Percentiles rank a stretch among this genome's conserved stretches.
Evolutionary conservation across 2,113 vertebrate species (phyloP).

Genomic region (Bujurquina vittata): DNA sequence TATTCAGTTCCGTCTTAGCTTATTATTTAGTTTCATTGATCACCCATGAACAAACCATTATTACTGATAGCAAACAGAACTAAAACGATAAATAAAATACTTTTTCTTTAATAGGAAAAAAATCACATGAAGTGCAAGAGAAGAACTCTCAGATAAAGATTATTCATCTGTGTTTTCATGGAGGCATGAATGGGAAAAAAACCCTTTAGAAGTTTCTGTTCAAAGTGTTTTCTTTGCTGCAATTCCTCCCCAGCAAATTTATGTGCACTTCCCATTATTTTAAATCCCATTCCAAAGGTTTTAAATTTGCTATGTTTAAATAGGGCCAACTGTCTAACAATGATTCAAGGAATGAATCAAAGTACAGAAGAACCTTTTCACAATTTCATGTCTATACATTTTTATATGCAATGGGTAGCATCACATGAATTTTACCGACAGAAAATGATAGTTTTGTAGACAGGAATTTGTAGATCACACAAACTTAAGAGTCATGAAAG

Average conservation of each 20-base stretch:
- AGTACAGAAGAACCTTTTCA: neutral
- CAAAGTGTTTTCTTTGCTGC: neutral
- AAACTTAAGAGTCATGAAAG: neutral
- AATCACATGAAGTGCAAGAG: neutral
- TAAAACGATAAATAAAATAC: neutral
- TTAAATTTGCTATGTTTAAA: neutral
- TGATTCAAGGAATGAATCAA: neutral
- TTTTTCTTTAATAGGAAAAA: neutral
- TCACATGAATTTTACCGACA: neutral
- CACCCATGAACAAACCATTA: neutral
- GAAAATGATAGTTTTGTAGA: neutral
- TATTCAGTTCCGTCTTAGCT: neutral
- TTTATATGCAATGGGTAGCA: neutral
- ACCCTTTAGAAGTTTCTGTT: neutral
- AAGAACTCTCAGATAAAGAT: neutral
- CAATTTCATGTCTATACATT: neutral
- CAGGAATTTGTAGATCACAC: neutral
- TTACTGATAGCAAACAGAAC: neutral
- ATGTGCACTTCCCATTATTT: neutral
- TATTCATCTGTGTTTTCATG: neutral
- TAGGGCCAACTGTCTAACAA: neutral
- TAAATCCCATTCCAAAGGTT: neutral
- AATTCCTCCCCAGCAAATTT: neutral
- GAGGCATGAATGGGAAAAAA: neutral
- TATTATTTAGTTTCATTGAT: neutral